These are phyloP conservation scores for Albula glossodonta DNA, from an alignment of 2,113 vertebrate genomes.

Conservation along the genomic window DNA sequence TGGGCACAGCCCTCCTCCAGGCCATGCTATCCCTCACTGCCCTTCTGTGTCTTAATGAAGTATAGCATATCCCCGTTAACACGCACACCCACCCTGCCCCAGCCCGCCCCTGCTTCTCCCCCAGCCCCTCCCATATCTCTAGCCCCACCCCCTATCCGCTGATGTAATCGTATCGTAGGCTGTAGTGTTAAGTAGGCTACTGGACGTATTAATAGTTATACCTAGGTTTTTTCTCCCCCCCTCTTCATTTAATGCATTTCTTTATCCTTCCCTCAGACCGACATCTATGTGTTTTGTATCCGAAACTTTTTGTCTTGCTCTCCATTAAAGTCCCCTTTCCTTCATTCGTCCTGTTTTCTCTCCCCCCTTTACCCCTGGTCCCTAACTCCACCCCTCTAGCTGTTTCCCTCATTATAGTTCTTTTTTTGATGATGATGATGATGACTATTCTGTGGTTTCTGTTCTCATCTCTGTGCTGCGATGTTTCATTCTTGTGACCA, in stretches of 20 bases:
- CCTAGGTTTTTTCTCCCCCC: not conserved
- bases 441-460: conserved; percentile 47
- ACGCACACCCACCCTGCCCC: not conserved
- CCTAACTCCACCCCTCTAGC: not conserved
- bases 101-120: not conserved
- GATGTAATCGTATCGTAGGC: conserved; percentile 37
- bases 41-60: conserved; percentile 12
- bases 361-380: not conserved
- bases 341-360: conserved; percentile 23
- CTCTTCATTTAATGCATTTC: not conserved
- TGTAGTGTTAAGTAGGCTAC: conserved; percentile 40
- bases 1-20: not conserved
- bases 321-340: conserved; percentile 30
- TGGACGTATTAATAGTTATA: conserved; percentile 30
- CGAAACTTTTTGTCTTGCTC: conserved; percentile 3
- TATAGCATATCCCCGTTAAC: conserved; percentile 1
- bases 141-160: conserved; percentile 18
- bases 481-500: conserved; percentile 63
- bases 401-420: conserved; percentile 1
- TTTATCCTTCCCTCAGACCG: not conserved
- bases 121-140: not conserved
- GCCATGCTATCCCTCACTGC: not conserved
- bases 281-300: conserved; percentile 38
- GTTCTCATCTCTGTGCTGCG: conserved; percentile 45
- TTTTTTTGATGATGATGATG: conserved; percentile 8